phyloP scores from a whole-genome alignment of 2,113 vertebrate species.

The Cryptoleucopteryx plumbea region DNA sequence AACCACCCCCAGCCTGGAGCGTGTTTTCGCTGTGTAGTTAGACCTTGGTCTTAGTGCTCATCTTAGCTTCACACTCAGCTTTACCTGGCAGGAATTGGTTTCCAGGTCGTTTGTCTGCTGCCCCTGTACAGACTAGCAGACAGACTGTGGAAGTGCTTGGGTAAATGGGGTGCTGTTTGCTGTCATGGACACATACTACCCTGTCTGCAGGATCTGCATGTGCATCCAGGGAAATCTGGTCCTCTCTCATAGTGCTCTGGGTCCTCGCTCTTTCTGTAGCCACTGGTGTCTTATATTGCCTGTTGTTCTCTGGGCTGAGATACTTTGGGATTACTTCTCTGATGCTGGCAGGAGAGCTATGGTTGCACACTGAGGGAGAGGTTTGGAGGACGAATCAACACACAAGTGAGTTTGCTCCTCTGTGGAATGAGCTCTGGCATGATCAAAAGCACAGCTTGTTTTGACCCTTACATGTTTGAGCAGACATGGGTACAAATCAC shows the following conservation, averaged over 20 bases:
- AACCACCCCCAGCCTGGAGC: neutral
- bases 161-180: neutral
- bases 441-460: neutral
- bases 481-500: neutral
- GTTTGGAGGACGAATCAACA: neutral
- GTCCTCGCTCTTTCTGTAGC: neutral
- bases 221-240: neutral
- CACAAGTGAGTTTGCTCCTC: neutral
- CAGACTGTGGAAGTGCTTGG: neutral
- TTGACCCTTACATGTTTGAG: neutral
- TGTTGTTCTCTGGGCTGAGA: neutral
- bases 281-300: neutral
- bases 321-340: neutral
- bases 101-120: neutral
- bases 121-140: neutral
- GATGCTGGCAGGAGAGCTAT: neutral
- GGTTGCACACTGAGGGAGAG: neutral
- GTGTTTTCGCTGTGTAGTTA: neutral
- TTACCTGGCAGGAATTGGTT: neutral
- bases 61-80: neutral
- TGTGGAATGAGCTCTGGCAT: neutral
- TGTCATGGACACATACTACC: fast-evolving
- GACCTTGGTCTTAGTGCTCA: neutral
- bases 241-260: neutral
- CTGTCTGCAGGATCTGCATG: neutral